phyloP scores from a whole-genome alignment of 1,140 invertebrate species.

The Phortica variegata region DNA sequence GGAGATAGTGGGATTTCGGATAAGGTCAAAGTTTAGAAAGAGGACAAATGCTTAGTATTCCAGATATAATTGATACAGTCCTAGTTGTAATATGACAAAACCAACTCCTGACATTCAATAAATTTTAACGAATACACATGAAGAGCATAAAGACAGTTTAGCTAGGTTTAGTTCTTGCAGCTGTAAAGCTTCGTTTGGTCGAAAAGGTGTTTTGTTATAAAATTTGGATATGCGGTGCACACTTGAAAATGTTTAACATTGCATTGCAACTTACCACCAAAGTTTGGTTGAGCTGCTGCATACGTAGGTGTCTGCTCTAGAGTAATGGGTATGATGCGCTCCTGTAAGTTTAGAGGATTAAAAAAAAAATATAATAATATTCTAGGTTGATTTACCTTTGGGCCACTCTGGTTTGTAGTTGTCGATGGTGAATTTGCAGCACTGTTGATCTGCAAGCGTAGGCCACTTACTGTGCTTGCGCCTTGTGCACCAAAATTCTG shows the following conservation, averaged over 20 bases:
- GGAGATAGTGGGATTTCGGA: slow-evolving; percentile 11
- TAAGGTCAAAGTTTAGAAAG: slow-evolving; percentile 13
- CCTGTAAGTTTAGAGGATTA: slow-evolving; percentile 18
- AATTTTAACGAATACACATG: slow-evolving; percentile 1
- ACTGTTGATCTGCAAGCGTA: slow-evolving; percentile 47
- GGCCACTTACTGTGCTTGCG: slow-evolving; percentile 21
- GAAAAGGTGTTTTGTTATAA: slow-evolving; percentile 20
- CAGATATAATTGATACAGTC: no score
- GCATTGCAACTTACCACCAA: slow-evolving; percentile 36
- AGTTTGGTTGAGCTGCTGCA: slow-evolving; percentile 46
- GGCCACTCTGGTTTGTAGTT: slow-evolving; percentile 32
- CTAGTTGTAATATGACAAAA: no score
- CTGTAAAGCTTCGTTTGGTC: slow-evolving; percentile 17
- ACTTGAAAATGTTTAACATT: background rate
- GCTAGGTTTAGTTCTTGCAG: slow-evolving; percentile 23
- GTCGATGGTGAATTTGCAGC: slow-evolving; percentile 18
- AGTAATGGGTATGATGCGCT: slow-evolving; percentile 60
- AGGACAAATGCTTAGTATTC: no score
- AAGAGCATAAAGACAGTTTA: background rate
- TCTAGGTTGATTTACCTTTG: slow-evolving; percentile 37
- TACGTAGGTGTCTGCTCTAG: slow-evolving; percentile 56
- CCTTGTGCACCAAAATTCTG: slow-evolving; percentile 35
- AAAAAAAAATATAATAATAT: background rate
- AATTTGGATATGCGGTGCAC: slow-evolving; percentile 7
- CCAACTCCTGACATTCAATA: no score